phyloP scores from a whole-genome alignment of 2,113 vertebrate species.

The Macaca nemestrina region DNA sequence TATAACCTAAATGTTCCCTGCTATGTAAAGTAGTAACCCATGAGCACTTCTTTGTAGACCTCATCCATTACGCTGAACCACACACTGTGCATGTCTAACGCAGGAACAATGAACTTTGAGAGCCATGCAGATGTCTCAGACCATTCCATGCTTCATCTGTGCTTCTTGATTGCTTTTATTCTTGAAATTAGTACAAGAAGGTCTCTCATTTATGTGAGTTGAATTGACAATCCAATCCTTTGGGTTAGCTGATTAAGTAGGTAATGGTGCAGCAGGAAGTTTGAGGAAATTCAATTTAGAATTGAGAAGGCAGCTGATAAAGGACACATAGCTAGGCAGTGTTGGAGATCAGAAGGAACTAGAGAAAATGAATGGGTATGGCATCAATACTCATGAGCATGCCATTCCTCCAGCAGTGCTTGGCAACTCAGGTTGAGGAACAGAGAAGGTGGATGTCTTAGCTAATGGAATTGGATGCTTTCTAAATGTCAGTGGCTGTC shows the following conservation, averaged over 20 bases:
- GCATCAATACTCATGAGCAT: fast-evolving
- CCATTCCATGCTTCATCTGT: neutral
- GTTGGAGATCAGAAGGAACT: neutral
- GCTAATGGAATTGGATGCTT: neutral
- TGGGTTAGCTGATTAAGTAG: neutral
- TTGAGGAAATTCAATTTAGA: neutral
- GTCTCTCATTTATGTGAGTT: neutral
- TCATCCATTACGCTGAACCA: neutral
- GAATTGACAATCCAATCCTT: neutral
- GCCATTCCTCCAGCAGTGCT: neutral
- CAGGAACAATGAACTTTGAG: neutral
- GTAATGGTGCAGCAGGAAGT: neutral
- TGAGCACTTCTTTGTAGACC: neutral
- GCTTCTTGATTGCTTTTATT: neutral
- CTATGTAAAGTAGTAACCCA: neutral
- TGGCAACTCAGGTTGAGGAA: neutral
- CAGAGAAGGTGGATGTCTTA: neutral
- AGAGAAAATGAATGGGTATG: neutral
- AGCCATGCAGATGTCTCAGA: neutral
- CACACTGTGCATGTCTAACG: neutral
- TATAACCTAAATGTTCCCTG: neutral
- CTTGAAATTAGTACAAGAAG: neutral
- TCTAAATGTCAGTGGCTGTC: neutral
- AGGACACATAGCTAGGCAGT: neutral
- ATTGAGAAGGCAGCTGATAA: neutral